Base-by-base conservation (phyloP, 2,888 invertebrate species). In the Pecten maximus region DNA sequence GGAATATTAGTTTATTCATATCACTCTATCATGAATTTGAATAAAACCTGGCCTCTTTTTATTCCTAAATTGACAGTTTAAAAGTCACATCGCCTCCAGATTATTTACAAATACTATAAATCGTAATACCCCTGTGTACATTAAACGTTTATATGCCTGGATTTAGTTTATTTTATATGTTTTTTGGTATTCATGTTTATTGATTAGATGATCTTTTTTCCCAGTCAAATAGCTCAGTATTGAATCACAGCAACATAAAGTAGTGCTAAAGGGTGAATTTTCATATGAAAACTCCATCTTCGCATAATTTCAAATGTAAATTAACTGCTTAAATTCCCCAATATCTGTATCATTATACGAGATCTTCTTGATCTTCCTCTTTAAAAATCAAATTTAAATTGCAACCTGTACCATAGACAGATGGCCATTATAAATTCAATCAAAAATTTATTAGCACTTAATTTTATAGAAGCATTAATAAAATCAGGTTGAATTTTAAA, bases 1-100 rank as follows among this genome's bases (percentile, higher is more conserved):
- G 4, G 23, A 35, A 74, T 28, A 74, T 74, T 19, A 35, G 35
- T 74, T 74, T 74, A 74, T 74, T 74, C 74, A 74, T 35, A 35
- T 74, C 28, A 35, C 35, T 35, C 35, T 74, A 35, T 74, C 35
- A 35, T 35, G 74, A 74, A 74, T 74, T 60, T 74, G 54, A 54
- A 54, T 54, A 74, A 74, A 74, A 74, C 74, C 35, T 74, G 74
- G 74, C 74, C 35, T 35, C 74, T 28, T 35, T 74, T 74, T 35
- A 74, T 74, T 35, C 74, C 35, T 35, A 74, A 74, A 28, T 28
- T 28, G 28, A 35, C 74, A 74, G 74, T 74, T 74, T 74, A 74
- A 74, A 74, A 74, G 74, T 74, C 74, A 74, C 2, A 74, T 8
- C 28, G 3, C 28, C 23, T 54, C 3, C 19, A 2, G 23, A 2